These are phyloP conservation scores for Deroplatys truncata DNA, from an alignment of 2,888 invertebrate species.

Conservation along the genomic window DNA sequence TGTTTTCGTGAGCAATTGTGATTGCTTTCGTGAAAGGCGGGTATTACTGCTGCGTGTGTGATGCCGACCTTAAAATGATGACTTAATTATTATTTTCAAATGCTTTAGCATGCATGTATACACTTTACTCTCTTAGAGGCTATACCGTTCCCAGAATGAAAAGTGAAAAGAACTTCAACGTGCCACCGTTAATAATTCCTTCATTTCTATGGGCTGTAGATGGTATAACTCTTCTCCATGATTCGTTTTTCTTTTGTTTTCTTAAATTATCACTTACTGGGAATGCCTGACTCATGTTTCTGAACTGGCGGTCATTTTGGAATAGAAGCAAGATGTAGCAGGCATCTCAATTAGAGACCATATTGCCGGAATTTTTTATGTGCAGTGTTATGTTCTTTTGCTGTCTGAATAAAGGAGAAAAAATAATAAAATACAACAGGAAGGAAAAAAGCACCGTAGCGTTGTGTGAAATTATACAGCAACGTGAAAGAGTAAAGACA, in stretches of 20 bases:
- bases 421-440: background rate
- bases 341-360: conserved; percentile 3
- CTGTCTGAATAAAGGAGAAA: background rate
- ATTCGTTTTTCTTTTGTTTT: background rate
- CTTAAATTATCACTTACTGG: background rate
- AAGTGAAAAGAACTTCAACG: background rate
- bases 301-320: background rate
- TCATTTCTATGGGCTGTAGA: background rate
- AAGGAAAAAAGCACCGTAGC: background rate
- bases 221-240: background rate
- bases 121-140: background rate
- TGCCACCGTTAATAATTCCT: background rate
- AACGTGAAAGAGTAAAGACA: conserved; percentile 1
- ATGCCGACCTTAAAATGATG: background rate
- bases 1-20: background rate
- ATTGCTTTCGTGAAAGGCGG: background rate
- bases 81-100: background rate
- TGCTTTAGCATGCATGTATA: background rate
- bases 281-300: conserved; percentile 5
- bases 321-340: background rate
- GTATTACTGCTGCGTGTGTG: background rate
- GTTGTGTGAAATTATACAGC: conserved; percentile 4
- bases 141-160: background rate
- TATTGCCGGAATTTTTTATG: background rate
- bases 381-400: background rate